Base-by-base conservation (phyloP, 2,113 vertebrate genomes). In the Capricornis sumatraensis region DNA sequence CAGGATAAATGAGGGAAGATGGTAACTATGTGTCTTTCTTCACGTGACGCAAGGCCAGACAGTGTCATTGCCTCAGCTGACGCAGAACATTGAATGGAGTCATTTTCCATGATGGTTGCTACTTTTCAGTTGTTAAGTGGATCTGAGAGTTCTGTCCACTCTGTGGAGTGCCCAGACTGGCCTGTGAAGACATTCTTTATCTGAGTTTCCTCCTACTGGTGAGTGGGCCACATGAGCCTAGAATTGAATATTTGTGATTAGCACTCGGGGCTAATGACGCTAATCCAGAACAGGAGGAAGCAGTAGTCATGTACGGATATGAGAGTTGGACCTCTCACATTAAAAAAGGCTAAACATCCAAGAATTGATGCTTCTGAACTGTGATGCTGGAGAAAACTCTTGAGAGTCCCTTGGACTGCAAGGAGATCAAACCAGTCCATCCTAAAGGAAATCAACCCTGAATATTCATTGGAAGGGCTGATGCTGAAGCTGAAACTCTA, bases 21-120 rank as follows among this genome's bases (percentile, higher is more conserved):
- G 23, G 12, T 2, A 14, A 13, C 27, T 50, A 7, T 17, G 19
- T 0, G 10, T 36, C 9, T 21, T 60, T 89, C 36, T 19, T 55
- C 64, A 45, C 0, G 3, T 33, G 30, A 23, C 2, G 0, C 15
- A 64, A 53, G 85, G n/a, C n/a, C 55, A 17, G 7, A 1, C 2
- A 11, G 40, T 0, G 3, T 36, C 52, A n/a, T 2, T 57, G 13
- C 25, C 1, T 6, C 14, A 23, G 33, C 50, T 57, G 36, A 53
- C 10, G 7, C n/a, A 45, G 45, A 86, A 78, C 30, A 43, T 17
- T 3, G 4, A 45, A n/a, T 33, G 92, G 12, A 36, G 17, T n/a
- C 91, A 1, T 76, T 47, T 25, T 85, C 9, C 25, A 28, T 5
- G 60, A 40, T 12, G 11, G 50, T 50, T 25, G 23, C 6, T 19